phyloP scores from a whole-genome alignment of 2,113 vertebrate genomes.

The Perca fluviatilis region DNA sequence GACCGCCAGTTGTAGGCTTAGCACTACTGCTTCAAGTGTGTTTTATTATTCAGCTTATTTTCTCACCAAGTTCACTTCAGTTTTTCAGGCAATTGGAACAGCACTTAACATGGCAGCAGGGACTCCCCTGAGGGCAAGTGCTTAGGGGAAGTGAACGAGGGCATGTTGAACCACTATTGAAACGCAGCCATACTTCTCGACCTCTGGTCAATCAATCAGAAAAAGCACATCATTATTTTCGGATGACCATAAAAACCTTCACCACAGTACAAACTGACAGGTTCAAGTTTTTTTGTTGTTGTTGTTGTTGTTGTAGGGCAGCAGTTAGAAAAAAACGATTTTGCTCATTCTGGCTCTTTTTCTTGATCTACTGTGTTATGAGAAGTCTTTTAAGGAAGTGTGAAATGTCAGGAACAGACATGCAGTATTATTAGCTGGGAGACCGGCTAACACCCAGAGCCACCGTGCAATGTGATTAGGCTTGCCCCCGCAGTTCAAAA shows the following conservation, averaged over 20 bases:
- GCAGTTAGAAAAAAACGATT: constrained; percentile 18
- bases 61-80: too few species aligned
- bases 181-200: constrained; percentile 10
- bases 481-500: constrained; percentile 72
- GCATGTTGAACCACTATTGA: too few species aligned
- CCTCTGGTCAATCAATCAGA: constrained; percentile 20
- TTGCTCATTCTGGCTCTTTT: not conserved
- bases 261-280: not conserved
- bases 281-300: not conserved
- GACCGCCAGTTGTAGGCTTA: too few species aligned
- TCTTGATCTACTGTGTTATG: not conserved
- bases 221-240: constrained; percentile 15
- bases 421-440: constrained; percentile 57
- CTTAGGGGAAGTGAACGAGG: too few species aligned
- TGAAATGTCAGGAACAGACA: constrained; percentile 55
- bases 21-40: too few species aligned
- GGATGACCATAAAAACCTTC: not conserved
- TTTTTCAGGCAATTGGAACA: too few species aligned
- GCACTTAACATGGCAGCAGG: too few species aligned
- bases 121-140: too few species aligned
- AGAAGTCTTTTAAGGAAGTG: constrained; percentile 27
- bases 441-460: constrained; percentile 45
- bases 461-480: constrained; percentile 63
- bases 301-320: not conserved
- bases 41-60: too few species aligned